phyloP scores from a whole-genome alignment of 2,888 invertebrate genomes.

The Troides oblongomaculatus region DNA sequence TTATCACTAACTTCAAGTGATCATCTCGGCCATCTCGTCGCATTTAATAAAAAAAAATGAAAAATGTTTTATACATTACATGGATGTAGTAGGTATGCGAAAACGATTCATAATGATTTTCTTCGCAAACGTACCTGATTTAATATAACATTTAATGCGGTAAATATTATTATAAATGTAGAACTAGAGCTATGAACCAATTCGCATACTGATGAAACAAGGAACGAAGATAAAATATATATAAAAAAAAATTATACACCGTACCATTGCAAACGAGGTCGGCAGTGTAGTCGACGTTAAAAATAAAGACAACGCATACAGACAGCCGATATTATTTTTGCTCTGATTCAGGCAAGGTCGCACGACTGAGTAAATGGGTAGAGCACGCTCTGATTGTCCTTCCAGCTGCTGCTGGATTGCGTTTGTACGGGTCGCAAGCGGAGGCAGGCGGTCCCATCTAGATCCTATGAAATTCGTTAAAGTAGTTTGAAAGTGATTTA shows the following conservation, averaged over 20 bases:
- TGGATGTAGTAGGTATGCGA: no score
- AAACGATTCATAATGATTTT: no score
- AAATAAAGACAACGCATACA: slow-evolving; percentile 32
- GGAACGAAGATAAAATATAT: not conserved
- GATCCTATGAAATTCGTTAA: no score
- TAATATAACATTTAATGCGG: no score
- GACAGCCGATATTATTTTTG: slow-evolving; percentile 40
- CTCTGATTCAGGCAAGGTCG: slow-evolving; percentile 44
- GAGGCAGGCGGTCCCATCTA: not conserved
- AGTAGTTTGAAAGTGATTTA: no score
- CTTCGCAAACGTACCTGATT: no score
- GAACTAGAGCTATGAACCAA: not conserved
- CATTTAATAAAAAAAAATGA: no score
- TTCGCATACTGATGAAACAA: not conserved
- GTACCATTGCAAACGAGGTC: slow-evolving; percentile 22
- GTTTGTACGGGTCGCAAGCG: not conserved
- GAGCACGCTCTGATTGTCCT: slow-evolving; percentile 39
- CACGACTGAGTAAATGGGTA: slow-evolving; percentile 39
- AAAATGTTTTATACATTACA: no score
- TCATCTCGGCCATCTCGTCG: no score
- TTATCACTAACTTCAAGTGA: no score
- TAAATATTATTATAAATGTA: no score
- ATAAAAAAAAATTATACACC: slow-evolving; percentile 5
- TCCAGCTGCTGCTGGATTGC: slow-evolving; percentile 21
- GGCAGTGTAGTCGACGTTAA: slow-evolving; percentile 27